Percentiles rank a stretch among this genome's conserved stretches.
Conservation (phyloP, 2,888 invertebrate species). For the Acrobasis suavella region DNA sequence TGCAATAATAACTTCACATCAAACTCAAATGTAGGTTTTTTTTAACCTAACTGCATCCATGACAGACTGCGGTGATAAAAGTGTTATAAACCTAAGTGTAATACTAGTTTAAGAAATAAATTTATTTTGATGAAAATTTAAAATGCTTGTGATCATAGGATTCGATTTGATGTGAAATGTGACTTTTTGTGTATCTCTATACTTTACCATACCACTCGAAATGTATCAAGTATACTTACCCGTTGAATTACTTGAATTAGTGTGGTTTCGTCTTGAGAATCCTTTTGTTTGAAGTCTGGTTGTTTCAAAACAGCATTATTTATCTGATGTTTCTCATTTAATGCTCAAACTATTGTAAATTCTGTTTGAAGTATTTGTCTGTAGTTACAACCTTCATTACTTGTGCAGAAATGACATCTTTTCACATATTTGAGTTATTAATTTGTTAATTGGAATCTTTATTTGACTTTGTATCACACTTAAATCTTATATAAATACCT, state of each 20-base stretch:
- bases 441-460: neutral
- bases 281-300: neutral
- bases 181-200: too few relatives aligned
- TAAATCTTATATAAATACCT: neutral
- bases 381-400: neutral
- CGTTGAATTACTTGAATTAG: neutral
- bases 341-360: neutral
- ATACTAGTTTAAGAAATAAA: too few relatives aligned
- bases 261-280: neutral
- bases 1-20: too few relatives aligned
- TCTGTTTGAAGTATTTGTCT: neutral
- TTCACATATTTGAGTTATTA: neutral
- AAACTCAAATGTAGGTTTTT: too few relatives aligned
- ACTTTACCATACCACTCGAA: too few relatives aligned
- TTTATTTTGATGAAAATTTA: too few relatives aligned
- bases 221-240: too few relatives aligned
- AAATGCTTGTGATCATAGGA: too few relatives aligned
- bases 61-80: too few relatives aligned
- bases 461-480: neutral
- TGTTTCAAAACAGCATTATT: neutral
- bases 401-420: neutral
- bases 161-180: too few relatives aligned
- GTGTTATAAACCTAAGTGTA: too few relatives aligned
- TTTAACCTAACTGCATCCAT: too few relatives aligned
- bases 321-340: conserved; percentile 6